Conservation (phyloP, 1,140 invertebrate genomes). For the Drosophila watanabei region DNA sequence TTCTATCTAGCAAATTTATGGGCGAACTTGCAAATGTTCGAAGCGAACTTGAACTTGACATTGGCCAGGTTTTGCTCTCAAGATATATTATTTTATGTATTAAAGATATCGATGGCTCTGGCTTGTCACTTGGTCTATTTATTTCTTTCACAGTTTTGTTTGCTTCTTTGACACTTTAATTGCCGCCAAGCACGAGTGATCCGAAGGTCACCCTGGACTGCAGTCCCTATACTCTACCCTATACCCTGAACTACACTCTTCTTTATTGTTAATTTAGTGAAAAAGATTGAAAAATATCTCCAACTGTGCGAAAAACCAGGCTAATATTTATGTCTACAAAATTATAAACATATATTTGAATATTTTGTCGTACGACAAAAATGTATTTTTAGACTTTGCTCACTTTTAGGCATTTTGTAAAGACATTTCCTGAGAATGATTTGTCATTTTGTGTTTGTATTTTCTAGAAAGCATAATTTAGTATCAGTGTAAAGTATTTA, state of each 20-base stretch:
- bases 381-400: slow-evolving; percentile 8
- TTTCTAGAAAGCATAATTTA: background rate
- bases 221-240: background rate
- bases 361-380: background rate
- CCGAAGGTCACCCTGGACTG: slow-evolving; percentile 31
- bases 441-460: background rate
- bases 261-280: too few relatives aligned
- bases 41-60: slow-evolving; percentile 69
- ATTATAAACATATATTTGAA: background rate
- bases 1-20: slow-evolving; percentile 41
- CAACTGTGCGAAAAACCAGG: background rate
- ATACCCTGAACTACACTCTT: too few relatives aligned
- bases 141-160: slow-evolving; percentile 4
- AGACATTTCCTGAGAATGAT: background rate
- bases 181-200: slow-evolving; percentile 16
- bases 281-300: background rate
- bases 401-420: slow-evolving; percentile 3
- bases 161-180: slow-evolving; percentile 9
- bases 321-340: background rate
- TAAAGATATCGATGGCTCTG: slow-evolving; percentile 6
- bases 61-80: slow-evolving; percentile 20
- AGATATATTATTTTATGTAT: background rate
- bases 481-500: background rate
- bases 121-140: slow-evolving; percentile 29
- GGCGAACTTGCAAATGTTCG: slow-evolving; percentile 17